Evolutionary conservation across 2,113 vertebrate species (phyloP).

Genomic region (Dromas ardeola): DNA sequence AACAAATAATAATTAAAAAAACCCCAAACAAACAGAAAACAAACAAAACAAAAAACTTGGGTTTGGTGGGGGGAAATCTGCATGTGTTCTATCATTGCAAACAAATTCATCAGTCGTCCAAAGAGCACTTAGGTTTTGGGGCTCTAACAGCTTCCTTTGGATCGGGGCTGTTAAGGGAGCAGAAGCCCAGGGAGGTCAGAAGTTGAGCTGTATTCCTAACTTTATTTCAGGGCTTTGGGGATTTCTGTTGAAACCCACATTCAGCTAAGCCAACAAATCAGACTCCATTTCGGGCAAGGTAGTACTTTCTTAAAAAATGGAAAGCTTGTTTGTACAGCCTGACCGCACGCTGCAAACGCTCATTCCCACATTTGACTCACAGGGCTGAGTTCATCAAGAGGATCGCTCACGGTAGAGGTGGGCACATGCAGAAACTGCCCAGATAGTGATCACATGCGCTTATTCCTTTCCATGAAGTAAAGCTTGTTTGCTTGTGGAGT

Average conservation of each 20-base stretch:
- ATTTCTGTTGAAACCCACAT: neutral
- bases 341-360: neutral
- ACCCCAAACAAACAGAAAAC: neutral
- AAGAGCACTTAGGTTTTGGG: neutral
- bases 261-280: neutral
- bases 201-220: neutral
- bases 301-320: neutral
- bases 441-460: neutral
- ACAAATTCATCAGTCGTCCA: neutral
- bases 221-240: neutral
- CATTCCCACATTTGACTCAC: rapidly evolving
- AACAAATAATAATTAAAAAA: neutral
- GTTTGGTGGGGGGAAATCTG: neutral
- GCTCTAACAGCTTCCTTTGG: neutral
- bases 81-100: neutral
- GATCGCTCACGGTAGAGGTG: neutral
- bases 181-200: neutral
- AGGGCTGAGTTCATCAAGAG: neutral
- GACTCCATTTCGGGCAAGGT: neutral
- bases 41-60: neutral
- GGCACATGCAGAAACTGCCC: neutral
- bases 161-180: neutral
- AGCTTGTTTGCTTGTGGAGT: neutral
- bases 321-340: neutral
- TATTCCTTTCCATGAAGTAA: neutral